Evolutionary conservation across 2,797 vertebrate genomes (phyloP).

Genomic region (Gastrophryne carolinensis): DNA sequence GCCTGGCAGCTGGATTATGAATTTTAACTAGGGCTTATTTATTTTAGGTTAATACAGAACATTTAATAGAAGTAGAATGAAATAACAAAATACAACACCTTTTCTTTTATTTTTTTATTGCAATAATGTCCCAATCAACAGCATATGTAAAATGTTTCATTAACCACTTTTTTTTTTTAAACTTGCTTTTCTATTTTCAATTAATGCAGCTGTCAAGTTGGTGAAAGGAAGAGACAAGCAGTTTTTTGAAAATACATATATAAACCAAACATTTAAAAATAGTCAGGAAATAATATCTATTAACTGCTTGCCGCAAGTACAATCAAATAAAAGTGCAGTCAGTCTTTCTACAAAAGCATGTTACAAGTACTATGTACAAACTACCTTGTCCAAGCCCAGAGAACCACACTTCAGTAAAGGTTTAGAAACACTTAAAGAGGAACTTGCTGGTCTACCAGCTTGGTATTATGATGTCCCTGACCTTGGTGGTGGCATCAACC

Average conservation of each 20-base stretch:
- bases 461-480: too few species aligned
- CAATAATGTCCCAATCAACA: constrained; percentile 46
- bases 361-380: constrained; percentile 30
- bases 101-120: constrained; percentile 37
- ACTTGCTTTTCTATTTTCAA: constrained; percentile 30
- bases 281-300: constrained; percentile 41
- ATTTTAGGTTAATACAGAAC: too few species aligned
- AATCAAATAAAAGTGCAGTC: constrained; percentile 34
- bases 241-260: constrained; percentile 36
- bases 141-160: constrained; percentile 46
- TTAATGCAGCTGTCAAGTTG: constrained; percentile 20
- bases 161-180: constrained; percentile 18
- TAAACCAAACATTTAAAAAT: constrained; percentile 44
- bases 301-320: constrained; percentile 42
- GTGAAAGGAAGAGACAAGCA: constrained; percentile 42
- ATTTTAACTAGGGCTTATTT: too few species aligned
- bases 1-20: too few species aligned
- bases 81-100: neutral
- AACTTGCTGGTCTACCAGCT: too few species aligned
- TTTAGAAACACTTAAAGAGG: constrained; percentile 2
- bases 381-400: constrained; percentile 33
- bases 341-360: constrained; percentile 46
- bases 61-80: neutral
- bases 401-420: constrained; percentile 27
- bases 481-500: too few species aligned